Percentiles rank a stretch among this genome's conserved stretches.
phyloP scores from a whole-genome alignment of 2,113 vertebrate species.

The Albula goreensis region DNA sequence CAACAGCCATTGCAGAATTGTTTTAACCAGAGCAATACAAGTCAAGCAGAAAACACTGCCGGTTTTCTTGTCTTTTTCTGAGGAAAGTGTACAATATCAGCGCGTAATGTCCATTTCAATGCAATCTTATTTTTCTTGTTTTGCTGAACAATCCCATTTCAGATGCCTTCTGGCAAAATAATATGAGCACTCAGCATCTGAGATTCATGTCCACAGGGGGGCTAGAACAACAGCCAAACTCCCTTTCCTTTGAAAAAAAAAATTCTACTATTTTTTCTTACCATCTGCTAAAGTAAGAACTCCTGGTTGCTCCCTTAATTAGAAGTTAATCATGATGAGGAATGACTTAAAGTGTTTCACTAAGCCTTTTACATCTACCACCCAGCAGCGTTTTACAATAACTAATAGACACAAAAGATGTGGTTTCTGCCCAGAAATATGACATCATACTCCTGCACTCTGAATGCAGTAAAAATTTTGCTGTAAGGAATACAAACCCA shows the following conservation, averaged over 20 bases:
- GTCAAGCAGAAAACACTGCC: neutral
- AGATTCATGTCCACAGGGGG: slow-evolving; percentile 2
- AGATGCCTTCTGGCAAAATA: slow-evolving; percentile 21
- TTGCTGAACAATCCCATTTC: slow-evolving; percentile 23
- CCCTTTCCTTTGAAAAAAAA: neutral
- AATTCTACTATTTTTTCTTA: neutral
- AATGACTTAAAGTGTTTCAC: neutral
- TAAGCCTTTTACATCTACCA: neutral
- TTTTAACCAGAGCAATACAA: neutral
- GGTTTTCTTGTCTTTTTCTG: neutral
- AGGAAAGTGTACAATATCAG: neutral
- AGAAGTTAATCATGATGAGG: slow-evolving; percentile 6
- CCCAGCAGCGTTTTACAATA: neutral
- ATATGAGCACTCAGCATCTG: slow-evolving; percentile 12
- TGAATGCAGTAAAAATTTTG: neutral
- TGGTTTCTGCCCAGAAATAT: neutral
- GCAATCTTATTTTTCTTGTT: slow-evolving; percentile 14
- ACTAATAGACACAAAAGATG: neutral
- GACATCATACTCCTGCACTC: neutral
- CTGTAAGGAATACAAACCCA: neutral
- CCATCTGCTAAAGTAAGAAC: slow-evolving; percentile 11
- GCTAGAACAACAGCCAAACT: slow-evolving; percentile 10
- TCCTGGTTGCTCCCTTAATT: slow-evolving; percentile 9
- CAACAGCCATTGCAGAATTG: slow-evolving; percentile 8
- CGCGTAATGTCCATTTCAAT: neutral